phyloP scores from a whole-genome alignment of 2,797 vertebrate genomes.

The Macropus fuliginosus region DNA sequence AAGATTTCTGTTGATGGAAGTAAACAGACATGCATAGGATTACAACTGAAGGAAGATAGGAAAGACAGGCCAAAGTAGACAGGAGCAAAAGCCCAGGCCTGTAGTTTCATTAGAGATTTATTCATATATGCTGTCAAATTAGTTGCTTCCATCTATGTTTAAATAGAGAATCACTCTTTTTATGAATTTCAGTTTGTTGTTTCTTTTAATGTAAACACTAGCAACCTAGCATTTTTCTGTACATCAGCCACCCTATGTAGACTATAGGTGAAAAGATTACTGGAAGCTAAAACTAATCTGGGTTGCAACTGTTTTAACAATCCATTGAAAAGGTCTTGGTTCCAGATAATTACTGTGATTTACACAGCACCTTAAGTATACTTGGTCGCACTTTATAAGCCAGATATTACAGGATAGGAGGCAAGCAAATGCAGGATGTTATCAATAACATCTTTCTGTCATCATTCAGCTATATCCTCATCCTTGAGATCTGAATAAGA shows the following conservation, averaged over 20 bases:
- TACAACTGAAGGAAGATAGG: not conserved
- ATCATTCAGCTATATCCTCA: not conserved
- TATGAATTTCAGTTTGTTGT: not conserved
- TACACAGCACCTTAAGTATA: not conserved
- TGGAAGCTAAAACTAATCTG: not conserved
- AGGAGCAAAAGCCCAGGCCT: not conserved
- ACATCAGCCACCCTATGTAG: not conserved
- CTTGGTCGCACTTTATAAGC: not conserved
- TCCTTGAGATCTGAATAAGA: not conserved
- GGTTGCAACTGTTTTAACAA: not conserved
- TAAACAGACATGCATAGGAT: too few species aligned
- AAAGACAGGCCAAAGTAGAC: not conserved
- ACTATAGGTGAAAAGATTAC: not conserved
- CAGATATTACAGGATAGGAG: not conserved
- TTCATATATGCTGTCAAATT: not conserved
- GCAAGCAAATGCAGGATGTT: not conserved
- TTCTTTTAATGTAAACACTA: not conserved
- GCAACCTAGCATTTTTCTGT: not conserved
- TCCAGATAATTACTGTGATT: not conserved
- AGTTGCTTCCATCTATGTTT: not conserved
- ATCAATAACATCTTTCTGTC: not conserved
- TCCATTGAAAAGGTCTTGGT: not conserved
- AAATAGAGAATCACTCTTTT: not conserved
- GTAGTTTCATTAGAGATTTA: not conserved
- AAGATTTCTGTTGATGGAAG: not conserved